Conservation (phyloP, 2,888 invertebrate species). For the Allacma fusca region DNA sequence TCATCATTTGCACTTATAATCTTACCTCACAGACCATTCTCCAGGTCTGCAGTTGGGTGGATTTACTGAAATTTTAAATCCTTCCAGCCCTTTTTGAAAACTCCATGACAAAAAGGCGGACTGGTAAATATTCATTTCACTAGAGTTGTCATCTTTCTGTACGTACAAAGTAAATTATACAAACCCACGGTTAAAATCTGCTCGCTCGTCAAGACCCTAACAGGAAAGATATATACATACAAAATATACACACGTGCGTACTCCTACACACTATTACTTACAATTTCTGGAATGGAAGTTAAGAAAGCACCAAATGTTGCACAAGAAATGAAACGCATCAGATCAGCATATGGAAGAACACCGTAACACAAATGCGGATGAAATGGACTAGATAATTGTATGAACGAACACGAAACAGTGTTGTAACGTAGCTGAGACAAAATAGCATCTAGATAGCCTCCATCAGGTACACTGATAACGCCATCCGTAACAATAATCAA, state of each 20-base stretch:
- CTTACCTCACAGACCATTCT: constrained; percentile 63
- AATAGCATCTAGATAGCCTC: constrained; percentile 74
- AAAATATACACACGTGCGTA: too few species aligned
- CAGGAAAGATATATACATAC: too few species aligned
- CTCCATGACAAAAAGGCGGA: constrained; percentile 71
- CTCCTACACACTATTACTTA: too few species aligned
- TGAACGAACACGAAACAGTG: constrained; percentile 78
- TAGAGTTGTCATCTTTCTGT: constrained; percentile 54
- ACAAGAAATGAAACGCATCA: constrained; percentile 77
- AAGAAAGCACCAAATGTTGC: constrained; percentile 79
- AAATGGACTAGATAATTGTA: constrained; percentile 74
- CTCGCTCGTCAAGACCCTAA: too few species aligned
- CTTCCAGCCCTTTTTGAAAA: constrained; percentile 67
- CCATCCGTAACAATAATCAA: constrained; percentile 78
- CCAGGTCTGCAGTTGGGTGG: constrained; percentile 58
- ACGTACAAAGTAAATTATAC: constrained; percentile 18
- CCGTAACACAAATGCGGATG: constrained; percentile 74
- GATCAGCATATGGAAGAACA: constrained; percentile 75
- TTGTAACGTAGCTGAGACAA: constrained; percentile 77
- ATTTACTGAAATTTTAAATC: constrained; percentile 61
- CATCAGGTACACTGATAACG: constrained; percentile 73
- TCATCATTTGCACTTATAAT: too few species aligned
- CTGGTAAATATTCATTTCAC: constrained; percentile 70
- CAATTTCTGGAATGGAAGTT: constrained; percentile 68
- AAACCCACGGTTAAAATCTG: too few species aligned